These are phyloP conservation scores for Gymnorhina tibicen DNA, from an alignment of 2,113 vertebrate genomes.

Conservation along the genomic window DNA sequence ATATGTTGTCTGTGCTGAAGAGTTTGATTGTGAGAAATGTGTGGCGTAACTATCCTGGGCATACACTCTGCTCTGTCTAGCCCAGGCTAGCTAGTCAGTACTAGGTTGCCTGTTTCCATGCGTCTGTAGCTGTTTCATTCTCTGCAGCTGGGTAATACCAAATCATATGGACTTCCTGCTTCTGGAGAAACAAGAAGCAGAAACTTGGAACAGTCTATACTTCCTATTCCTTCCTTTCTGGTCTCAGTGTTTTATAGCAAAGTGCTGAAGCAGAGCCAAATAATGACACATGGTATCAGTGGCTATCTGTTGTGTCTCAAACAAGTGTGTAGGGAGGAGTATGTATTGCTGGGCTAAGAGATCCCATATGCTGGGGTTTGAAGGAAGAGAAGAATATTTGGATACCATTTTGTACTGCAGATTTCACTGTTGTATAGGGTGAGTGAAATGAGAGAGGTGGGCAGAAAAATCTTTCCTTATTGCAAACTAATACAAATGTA, in stretches of 20 bases:
- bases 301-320: slow-evolving; percentile 16
- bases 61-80: not conserved
- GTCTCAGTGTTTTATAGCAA: not conserved
- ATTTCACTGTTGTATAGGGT: not conserved
- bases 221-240: not conserved
- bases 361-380: not conserved
- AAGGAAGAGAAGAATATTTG: not conserved
- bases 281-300: not conserved
- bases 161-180: not conserved
- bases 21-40: not conserved
- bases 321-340: not conserved
- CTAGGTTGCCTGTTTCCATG: not conserved
- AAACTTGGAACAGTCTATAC: not conserved
- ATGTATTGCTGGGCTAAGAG: not conserved
- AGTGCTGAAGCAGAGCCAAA: not conserved
- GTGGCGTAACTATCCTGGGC: not conserved
- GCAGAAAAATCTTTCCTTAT: not conserved
- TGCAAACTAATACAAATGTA: not conserved
- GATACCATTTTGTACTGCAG: not conserved
- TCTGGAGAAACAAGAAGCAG: not conserved
- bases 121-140: not conserved
- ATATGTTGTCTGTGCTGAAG: not conserved
- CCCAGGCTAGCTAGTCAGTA: not conserved
- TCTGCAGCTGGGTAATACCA: not conserved
- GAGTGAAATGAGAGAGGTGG: not conserved